These are phyloP conservation scores for Botia kubotai DNA, from an alignment of 2,797 vertebrate genomes.

Conservation along the genomic window DNA sequence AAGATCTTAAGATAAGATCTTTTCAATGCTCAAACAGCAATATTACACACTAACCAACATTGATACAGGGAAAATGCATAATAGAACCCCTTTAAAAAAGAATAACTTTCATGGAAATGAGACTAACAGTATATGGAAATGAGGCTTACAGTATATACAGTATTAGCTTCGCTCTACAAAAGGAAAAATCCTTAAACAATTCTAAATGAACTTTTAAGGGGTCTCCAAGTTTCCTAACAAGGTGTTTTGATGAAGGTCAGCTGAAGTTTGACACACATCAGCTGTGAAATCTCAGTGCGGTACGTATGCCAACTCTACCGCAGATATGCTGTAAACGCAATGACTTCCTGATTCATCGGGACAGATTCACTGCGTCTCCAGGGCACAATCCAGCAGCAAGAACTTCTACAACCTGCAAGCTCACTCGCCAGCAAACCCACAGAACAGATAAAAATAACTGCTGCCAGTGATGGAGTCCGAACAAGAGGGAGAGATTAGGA, in stretches of 20 bases:
- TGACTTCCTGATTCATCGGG: slow-evolving; percentile 43
- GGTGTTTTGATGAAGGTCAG: background rate
- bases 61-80: too few relatives aligned
- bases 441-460: slow-evolving; percentile 43
- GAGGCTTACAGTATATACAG: too few relatives aligned
- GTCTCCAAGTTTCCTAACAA: slow-evolving; percentile 1
- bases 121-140: too few relatives aligned
- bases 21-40: too few relatives aligned
- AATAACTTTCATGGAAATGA: too few relatives aligned
- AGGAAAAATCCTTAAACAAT: too few relatives aligned
- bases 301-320: slow-evolving; percentile 14
- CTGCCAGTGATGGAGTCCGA: slow-evolving; percentile 37
- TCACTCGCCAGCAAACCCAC: slow-evolving; percentile 41
- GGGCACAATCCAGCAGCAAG: slow-evolving; percentile 34
- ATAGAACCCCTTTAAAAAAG: too few relatives aligned
- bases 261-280: background rate
- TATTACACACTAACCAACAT: too few relatives aligned
- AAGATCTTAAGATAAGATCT: too few relatives aligned
- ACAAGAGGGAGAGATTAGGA: slow-evolving; percentile 42
- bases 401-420: slow-evolving; percentile 43
- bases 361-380: slow-evolving; percentile 24
- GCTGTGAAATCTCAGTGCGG: background rate
- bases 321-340: slow-evolving; percentile 33
- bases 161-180: too few relatives aligned
- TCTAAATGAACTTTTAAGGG: too few relatives aligned